A percentile compares a stretch with the other conserved stretches of the same genome.
Conservation (phyloP, 2,113 vertebrate genomes). For the Alligator sinensis region DNA sequence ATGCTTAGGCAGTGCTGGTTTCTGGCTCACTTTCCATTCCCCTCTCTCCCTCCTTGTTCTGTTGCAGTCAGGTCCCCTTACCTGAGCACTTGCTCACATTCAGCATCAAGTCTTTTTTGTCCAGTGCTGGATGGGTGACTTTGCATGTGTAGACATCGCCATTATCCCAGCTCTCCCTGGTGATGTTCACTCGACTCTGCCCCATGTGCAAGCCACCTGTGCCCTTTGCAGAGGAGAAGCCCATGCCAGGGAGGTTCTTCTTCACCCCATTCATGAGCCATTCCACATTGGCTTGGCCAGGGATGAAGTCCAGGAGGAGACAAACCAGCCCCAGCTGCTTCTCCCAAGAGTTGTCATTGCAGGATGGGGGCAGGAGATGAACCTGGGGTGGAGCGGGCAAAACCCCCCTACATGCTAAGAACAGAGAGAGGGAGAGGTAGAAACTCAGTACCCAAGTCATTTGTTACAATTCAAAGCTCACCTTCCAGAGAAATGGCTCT, state of each 20-base stretch:
- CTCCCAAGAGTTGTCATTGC: too few relatives aligned
- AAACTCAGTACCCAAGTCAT: too few relatives aligned
- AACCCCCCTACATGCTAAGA: too few relatives aligned
- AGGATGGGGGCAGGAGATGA: too few relatives aligned
- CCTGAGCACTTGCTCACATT: background rate
- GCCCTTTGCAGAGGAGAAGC: background rate
- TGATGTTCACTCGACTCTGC: background rate
- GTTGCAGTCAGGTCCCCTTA: background rate
- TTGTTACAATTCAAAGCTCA: too few relatives aligned
- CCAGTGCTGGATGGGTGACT: background rate
- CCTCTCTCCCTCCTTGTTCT: background rate
- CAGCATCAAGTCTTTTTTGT: background rate
- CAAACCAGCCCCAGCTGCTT: background rate
- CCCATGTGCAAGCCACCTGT: background rate
- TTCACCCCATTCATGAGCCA: background rate
- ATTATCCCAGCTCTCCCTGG: background rate
- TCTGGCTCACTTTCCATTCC: too few relatives aligned
- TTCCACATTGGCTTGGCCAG: background rate
- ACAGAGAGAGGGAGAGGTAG: too few relatives aligned
- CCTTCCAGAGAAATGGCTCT: too few relatives aligned
- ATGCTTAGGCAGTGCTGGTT: too few relatives aligned
- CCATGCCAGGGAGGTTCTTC: background rate
- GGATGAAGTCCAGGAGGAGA: background rate
- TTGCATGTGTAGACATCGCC: background rate
- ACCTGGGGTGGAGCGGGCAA: too few relatives aligned